Conservation (phyloP, 2,797 vertebrate species). For the Lithobates sylvaticus region DNA sequence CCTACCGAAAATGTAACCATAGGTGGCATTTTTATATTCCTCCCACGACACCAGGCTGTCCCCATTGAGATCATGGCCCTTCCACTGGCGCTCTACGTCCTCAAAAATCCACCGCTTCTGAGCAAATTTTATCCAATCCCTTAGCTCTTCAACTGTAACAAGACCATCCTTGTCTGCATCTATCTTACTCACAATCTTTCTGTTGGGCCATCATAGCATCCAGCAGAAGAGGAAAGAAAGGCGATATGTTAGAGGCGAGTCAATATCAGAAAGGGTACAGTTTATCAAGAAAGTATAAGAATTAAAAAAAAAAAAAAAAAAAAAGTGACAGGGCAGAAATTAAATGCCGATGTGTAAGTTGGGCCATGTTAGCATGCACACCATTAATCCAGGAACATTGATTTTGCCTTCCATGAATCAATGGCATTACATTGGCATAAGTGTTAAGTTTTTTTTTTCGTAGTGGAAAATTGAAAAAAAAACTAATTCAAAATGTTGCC, state of each 20-base stretch:
- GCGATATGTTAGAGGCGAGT: conserved; percentile 17
- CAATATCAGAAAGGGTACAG: background rate
- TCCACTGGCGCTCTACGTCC: conserved; percentile 98
- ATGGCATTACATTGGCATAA: too few species aligned
- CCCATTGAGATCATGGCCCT: conserved; percentile 93
- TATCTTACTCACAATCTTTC: conserved; percentile 93
- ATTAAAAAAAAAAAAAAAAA: background rate
- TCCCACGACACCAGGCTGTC: conserved; percentile 94
- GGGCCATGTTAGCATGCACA: background rate
- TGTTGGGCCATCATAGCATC: conserved; percentile 75
- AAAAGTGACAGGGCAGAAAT: background rate
- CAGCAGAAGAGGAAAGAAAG: conserved; percentile 61
- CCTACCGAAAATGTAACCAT: conserved; percentile 94
- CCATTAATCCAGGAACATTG: background rate
- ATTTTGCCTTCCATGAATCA: too few species aligned
- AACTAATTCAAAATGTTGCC: too few species aligned
- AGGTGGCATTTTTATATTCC: conserved; percentile 97
- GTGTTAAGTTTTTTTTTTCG: too few species aligned
- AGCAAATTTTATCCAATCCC: conserved; percentile 94
- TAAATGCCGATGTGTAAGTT: background rate
- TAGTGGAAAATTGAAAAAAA: too few species aligned
- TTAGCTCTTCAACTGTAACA: conserved; percentile 92
- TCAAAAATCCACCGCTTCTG: conserved; percentile 98
- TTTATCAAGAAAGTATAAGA: background rate
- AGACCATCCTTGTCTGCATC: conserved; percentile 92